Evolutionary conservation across 30 jellyfish, hydroid and myxozoan species (phyloP).

Genomic region (Haliclystus octoradiatus): DNA sequence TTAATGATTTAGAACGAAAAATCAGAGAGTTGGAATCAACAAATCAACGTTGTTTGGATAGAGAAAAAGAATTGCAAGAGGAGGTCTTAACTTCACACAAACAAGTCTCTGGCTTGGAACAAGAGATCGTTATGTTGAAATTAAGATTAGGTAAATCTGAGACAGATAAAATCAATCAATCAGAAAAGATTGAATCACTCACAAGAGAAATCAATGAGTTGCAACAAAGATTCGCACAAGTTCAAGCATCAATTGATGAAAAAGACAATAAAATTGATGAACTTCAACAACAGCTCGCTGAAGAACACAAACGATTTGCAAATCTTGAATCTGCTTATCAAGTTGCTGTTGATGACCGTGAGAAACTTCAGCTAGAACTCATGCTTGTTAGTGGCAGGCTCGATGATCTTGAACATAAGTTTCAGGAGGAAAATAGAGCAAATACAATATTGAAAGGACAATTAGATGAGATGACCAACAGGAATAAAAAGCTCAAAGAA

Average conservation of each 20-base stretch:
- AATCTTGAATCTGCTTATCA: slow-evolving; percentile 68
- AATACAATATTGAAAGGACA: slow-evolving; percentile 51
- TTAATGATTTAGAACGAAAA: slow-evolving; percentile 39
- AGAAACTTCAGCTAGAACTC: slow-evolving; percentile 31
- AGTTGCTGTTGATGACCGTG: slow-evolving; percentile 41
- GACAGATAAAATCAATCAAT: slow-evolving; percentile 46
- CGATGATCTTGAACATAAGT: slow-evolving; percentile 53
- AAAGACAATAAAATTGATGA: slow-evolving; percentile 63
- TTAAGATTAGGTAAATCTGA: slow-evolving; percentile 67
- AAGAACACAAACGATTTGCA: slow-evolving; percentile 42
- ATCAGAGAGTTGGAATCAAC: slow-evolving; percentile 61
- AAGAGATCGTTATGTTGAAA: slow-evolving; percentile 49
- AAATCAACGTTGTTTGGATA: slow-evolving; percentile 64
- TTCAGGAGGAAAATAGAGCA: slow-evolving; percentile 56
- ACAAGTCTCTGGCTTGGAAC: slow-evolving; percentile 43
- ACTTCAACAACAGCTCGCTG: slow-evolving; percentile 55
- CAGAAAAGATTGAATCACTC: slow-evolving; percentile 44
- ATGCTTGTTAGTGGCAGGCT: slow-evolving; percentile 31
- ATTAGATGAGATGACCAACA: slow-evolving; percentile 52
- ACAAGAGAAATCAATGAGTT: slow-evolving; percentile 56
- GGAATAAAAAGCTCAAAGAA: slow-evolving; percentile 63
- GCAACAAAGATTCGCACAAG: slow-evolving; percentile 59
- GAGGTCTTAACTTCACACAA: slow-evolving; percentile 67
- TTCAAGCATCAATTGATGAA: slow-evolving; percentile 81
- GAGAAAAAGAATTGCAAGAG: slow-evolving; percentile 82